Base-by-base conservation (phyloP, 2,888 invertebrate species). In the Leucophenga maculata region DNA sequence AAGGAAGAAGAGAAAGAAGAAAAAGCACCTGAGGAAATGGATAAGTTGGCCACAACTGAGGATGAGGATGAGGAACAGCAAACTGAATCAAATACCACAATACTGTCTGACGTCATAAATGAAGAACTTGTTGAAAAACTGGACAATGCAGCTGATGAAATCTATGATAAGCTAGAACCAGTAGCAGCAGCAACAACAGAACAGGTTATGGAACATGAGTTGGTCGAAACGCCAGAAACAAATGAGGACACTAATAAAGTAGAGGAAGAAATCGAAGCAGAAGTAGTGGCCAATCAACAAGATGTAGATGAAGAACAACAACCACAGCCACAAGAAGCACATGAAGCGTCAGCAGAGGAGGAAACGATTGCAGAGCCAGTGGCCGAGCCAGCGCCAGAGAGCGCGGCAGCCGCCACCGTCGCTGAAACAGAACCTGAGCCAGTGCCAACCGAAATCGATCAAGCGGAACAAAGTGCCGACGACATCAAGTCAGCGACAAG, bases 401-500 rank as follows among this genome's bases (percentile, higher is more conserved):
- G 16, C 55, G 50, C n/a, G 0, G 26, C 2, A 26, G 69, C 67
- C 59, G 59, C n/a, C 0, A 4, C 2, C 2, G 69, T 65, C 59
- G 59, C 74, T 65, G 6, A 50, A 69, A 52, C 68, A 50, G 70
- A 73, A 48, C 54, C 64, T 22, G 72, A 64, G 50, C n/a, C 6
- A 18, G 18, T 55, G 32, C 69, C 65, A 59, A 65, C 71, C 20
- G 73, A 74, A 68, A 67, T 70, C 72, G 75, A 75, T 70, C 75
- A 77, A 72, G 70, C 72, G 67, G 74, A 76, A 78, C 80, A 82
- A 83, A 79, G 75, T 75, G 82, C 80, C 78, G 39, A 39, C 26
- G 83, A 83, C 82, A 68, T 74, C 68, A 75, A 77, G 77, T 82
- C 82, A 11, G 39, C 39, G 81, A 79, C 81, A 83, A 80, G 83